phyloP scores from a whole-genome alignment of 2,888 invertebrate genomes.

The Sphecodes monilicornis region DNA sequence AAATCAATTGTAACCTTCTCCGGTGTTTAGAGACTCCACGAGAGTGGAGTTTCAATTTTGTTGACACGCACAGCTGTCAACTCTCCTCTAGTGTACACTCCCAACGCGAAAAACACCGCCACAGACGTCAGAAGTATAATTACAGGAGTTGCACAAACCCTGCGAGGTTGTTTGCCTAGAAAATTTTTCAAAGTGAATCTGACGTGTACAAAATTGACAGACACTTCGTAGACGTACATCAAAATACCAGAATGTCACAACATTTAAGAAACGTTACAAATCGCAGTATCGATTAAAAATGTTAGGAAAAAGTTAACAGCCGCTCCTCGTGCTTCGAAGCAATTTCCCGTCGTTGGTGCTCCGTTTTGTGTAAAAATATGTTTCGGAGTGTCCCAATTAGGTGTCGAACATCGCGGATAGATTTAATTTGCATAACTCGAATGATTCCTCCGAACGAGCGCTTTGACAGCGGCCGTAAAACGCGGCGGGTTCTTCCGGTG shows the following conservation, averaged over 20 bases:
- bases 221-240: neutral
- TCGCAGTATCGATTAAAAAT: neutral
- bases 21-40: neutral
- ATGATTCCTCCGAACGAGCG: neutral
- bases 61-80: constrained; percentile 9
- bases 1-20: neutral
- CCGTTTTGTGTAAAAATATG: neutral
- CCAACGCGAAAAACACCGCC: neutral
- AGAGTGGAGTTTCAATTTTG: neutral
- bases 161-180: neutral
- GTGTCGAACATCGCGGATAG: neutral
- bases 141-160: neutral
- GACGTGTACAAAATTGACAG: neutral
- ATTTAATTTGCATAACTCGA: neutral
- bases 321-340: neutral
- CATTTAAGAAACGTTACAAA: neutral
- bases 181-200: neutral
- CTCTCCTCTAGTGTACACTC: neutral
- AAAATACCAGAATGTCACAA: neutral
- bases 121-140: neutral
- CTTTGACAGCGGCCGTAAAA: constrained; percentile 14
- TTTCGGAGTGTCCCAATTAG: neutral
- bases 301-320: neutral
- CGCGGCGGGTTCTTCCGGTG: neutral
- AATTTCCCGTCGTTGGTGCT: neutral